Base-by-base conservation (phyloP, 1,140 invertebrate genomes). In the Lethrus apterus region DNA sequence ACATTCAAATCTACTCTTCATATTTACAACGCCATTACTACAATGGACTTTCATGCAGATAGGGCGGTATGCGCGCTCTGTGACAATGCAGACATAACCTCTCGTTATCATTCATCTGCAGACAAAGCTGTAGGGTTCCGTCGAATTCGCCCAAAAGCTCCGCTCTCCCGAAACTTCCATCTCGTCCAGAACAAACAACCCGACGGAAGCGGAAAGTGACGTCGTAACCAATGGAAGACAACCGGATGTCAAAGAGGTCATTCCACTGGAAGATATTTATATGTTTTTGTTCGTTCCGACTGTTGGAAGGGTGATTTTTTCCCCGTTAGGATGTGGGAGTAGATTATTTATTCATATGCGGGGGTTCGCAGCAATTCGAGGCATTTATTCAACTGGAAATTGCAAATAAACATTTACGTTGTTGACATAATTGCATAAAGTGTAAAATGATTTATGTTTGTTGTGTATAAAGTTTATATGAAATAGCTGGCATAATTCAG, bases 251-350 rank as follows among this genome's bases (percentile, higher is more conserved):
- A 57, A 55, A 57, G 55, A 55, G 53, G 55, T 57, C 55, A 57
- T 57, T 57, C 55, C 53, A 52, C 52, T 57, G 55, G 55, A 57
- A 57, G 55, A 55, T 57, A 57, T 57, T 57, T 57, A 57, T 57
- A 57, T 55, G 50, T 57, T 57, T 55, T 54, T 42, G 52, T 46
- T 46, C 32, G 52, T 50, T 52, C 50, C 46, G 46, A 30, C 34
- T 32, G 18, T 30, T 44, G 30, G 44, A 46, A 56, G 55, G 55
- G 55, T 52, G 50, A 46, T 48, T 57, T 57, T 57, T 55, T 56
- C 45, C 41, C 52, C 45, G 33, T 42, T 34, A 32, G 48, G 50
- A 43, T 19, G 44, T 50, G 46, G 55, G 48, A 45, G 49, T 46
- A 45, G 41, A 34, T 54, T 54, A 57, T 54, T 57, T 57, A 57